Evolutionary conservation across 2,797 vertebrate species (phyloP).

Genomic region (Buphagus erythrorhynchus): DNA sequence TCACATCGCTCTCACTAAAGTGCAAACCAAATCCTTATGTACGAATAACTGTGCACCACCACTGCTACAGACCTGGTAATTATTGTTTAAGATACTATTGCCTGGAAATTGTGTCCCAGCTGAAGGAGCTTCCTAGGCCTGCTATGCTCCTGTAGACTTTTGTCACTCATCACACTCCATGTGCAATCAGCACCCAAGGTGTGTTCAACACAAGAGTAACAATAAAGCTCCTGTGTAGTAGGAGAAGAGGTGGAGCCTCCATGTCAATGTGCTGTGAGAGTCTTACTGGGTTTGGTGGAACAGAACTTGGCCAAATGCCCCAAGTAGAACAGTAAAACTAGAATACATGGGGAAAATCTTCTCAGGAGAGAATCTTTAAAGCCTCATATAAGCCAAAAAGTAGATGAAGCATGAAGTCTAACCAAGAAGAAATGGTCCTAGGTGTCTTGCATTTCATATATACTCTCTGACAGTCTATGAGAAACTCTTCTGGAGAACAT

Average conservation of each 20-base stretch:
- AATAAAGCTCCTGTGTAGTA: neutral
- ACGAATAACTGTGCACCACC: too few relatives aligned
- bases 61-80: neutral
- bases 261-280: neutral
- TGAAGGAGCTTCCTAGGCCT: neutral
- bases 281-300: neutral
- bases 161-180: neutral
- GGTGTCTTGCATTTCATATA: neutral
- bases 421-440: neutral
- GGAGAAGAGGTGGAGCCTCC: neutral
- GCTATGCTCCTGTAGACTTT: accelerated
- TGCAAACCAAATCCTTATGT: neutral
- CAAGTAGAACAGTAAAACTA: neutral
- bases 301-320: neutral
- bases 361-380: neutral
- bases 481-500: neutral
- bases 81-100: neutral
- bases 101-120: neutral
- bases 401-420: neutral
- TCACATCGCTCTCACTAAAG: too few relatives aligned
- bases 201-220: too few relatives aligned
- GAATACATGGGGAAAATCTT: neutral
- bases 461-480: neutral
- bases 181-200: neutral
- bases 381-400: neutral